These are phyloP conservation scores for Chorisops tibialis DNA, from an alignment of 2,888 invertebrate species.

Conservation along the genomic window DNA sequence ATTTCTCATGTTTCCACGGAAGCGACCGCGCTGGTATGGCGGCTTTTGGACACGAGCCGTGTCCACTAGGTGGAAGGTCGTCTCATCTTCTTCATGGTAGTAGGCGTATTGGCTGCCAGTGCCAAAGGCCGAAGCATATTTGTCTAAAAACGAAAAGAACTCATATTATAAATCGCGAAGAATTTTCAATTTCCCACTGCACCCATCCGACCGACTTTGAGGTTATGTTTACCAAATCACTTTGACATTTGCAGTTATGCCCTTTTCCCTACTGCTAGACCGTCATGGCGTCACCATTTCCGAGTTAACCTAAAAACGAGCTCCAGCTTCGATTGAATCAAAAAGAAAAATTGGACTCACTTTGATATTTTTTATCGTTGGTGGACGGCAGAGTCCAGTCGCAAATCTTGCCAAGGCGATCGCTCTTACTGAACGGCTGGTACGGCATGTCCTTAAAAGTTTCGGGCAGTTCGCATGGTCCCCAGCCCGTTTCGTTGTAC, in stretches of 20 bases:
- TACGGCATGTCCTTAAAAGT: constrained; percentile 79
- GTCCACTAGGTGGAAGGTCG: constrained; percentile 96
- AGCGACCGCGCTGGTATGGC: constrained; percentile 88
- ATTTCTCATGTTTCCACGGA: constrained; percentile 75
- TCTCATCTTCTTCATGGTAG: constrained; percentile 98
- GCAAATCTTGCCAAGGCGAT: constrained; percentile 96
- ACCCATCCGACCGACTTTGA: not conserved
- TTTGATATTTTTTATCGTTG: constrained; percentile 90
- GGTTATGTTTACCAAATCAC: constrained; percentile 2
- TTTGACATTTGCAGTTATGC: not conserved
- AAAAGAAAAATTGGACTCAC: constrained; percentile 57
- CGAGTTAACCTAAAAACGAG: not conserved
- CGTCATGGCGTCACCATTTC: not conserved
- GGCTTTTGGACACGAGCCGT: constrained; percentile 86
- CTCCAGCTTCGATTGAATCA: not conserved
- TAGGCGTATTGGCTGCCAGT: constrained; percentile 97
- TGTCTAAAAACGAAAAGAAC: constrained; percentile 57
- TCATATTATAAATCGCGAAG: not conserved
- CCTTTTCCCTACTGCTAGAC: not conserved
- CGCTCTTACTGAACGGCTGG: constrained; percentile 98
- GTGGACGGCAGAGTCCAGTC: constrained; percentile 96
- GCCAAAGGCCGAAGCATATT: constrained; percentile 89
- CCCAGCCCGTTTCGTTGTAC: constrained; percentile 74
- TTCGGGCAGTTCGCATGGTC: constrained; percentile 90
- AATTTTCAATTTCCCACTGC: not conserved